Percentiles rank a stretch among this genome's conserved stretches.
These are phyloP conservation scores for Bujurquina vittata DNA, from an alignment of 2,113 vertebrate species.

Conservation along the genomic window DNA sequence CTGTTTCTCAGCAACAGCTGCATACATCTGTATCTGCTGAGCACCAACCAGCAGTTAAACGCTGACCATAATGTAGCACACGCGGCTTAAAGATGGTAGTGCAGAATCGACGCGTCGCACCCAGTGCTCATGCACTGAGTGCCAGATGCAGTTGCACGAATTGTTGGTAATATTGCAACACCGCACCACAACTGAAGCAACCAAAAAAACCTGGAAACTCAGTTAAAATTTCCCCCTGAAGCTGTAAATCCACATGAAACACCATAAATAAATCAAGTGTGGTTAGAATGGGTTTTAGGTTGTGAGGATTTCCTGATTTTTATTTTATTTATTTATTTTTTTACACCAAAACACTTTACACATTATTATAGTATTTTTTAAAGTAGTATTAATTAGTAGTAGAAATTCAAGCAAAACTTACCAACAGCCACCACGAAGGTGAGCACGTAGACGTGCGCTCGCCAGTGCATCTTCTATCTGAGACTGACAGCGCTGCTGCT, in stretches of 20 bases:
- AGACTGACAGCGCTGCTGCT: background rate
- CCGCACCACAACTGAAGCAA: background rate
- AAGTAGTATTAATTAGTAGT: rapidly evolving
- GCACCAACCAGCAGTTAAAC: background rate
- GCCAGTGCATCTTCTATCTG: conserved; percentile 40
- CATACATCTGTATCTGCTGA: background rate
- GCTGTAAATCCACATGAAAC: background rate
- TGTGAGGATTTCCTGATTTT: background rate
- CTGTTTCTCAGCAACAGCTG: too few species aligned
- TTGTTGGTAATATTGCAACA: background rate
- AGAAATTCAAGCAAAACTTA: conserved; percentile 35
- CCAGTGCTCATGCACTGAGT: background rate
- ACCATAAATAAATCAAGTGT: background rate
- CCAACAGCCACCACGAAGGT: conserved; percentile 45
- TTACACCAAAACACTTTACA: background rate
- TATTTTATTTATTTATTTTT: background rate
- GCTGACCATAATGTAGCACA: rapidly evolving
- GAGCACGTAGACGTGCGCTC: background rate
- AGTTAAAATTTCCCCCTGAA: background rate
- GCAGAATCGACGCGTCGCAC: too few species aligned
- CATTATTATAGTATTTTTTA: too few species aligned
- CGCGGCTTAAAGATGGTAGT: background rate
- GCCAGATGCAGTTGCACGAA: background rate
- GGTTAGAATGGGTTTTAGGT: rapidly evolving
- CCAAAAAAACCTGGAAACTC: background rate